Evolutionary conservation across 2,113 vertebrate genomes (phyloP).

Genomic region (Nyctereutes procyonoides): DNA sequence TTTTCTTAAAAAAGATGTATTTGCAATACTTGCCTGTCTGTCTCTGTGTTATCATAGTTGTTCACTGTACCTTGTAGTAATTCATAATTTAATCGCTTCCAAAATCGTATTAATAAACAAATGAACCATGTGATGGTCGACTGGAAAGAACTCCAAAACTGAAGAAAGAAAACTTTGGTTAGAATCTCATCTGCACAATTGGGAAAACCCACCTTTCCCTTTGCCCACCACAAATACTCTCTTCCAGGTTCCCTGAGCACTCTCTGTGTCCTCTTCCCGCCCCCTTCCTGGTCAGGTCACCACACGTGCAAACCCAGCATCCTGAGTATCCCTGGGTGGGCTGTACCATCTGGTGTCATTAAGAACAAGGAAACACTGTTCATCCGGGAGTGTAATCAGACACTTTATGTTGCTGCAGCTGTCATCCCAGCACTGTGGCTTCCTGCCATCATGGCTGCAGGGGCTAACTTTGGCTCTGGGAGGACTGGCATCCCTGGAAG

Average conservation of each 20-base stretch:
- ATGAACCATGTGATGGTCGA: not conserved
- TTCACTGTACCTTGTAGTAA: not conserved
- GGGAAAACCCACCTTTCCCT: not conserved
- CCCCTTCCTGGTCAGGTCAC: constrained; percentile 21
- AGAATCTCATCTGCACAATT: not conserved
- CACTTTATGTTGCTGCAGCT: constrained; percentile 65
- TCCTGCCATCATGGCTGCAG: constrained; percentile 60
- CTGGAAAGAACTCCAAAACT: constrained; percentile 5
- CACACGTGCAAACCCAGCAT: constrained; percentile 28
- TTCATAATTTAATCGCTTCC: constrained; percentile 41
- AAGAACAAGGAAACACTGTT: constrained; percentile 57
- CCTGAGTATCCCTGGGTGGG: not conserved
- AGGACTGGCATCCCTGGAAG: constrained; percentile 29
- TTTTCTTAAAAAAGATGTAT: constrained; percentile 3
- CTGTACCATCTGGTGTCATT: constrained; percentile 76
- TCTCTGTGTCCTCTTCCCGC: not conserved
- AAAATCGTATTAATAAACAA: constrained; percentile 31
- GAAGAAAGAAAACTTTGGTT: not conserved
- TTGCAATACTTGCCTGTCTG: not conserved
- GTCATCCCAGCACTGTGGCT: constrained; percentile 52
- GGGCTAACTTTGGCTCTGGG: constrained; percentile 51
- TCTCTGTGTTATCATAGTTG: not conserved
- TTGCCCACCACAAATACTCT: not conserved
- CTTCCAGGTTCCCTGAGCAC: not conserved
- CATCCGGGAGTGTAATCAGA: constrained; percentile 55